Evolutionary conservation across 2,888 invertebrate genomes (phyloP).

Genomic region (Tortrix viridana): DNA sequence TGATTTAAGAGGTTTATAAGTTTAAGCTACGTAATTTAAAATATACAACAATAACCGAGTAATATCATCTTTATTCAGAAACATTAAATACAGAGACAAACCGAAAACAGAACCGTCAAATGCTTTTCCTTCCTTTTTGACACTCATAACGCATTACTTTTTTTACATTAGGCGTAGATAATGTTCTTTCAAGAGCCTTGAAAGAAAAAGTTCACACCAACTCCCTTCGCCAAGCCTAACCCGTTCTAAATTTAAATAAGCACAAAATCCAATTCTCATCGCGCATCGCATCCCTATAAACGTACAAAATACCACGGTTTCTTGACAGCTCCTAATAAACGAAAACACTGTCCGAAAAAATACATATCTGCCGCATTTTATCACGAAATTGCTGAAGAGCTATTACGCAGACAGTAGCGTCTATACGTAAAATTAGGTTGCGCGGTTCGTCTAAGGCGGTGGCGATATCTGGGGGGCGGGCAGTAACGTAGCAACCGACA

Average conservation of each 20-base stretch:
- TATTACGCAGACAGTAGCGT: slow-evolving; percentile 76
- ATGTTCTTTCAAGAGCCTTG: neutral
- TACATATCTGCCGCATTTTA: slow-evolving; percentile 66
- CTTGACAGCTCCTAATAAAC: slow-evolving; percentile 12
- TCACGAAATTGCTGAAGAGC: slow-evolving; percentile 80
- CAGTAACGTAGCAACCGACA: slow-evolving; percentile 80
- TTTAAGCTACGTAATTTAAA: too few relatives aligned
- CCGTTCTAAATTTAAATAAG: slow-evolving; percentile 22
- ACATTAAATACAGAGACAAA: too few relatives aligned
- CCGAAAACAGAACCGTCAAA: too few relatives aligned
- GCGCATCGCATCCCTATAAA: neutral
- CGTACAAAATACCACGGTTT: neutral
- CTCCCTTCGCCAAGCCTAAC: slow-evolving; percentile 7
- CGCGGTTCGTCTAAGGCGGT: slow-evolving; percentile 74
- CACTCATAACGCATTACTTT: too few relatives aligned
- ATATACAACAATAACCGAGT: too few relatives aligned
- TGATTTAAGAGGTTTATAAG: neutral
- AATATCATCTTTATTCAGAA: too few relatives aligned
- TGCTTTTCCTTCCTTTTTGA: too few relatives aligned
- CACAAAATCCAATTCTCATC: neutral
- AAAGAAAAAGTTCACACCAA: slow-evolving; percentile 10
- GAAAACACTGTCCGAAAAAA: slow-evolving; percentile 34
- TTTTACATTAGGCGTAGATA: too few relatives aligned
- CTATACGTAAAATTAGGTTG: slow-evolving; percentile 81
- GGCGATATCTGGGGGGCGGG: slow-evolving; percentile 67